Evolutionary conservation across 2,113 vertebrate genomes (phyloP), one percentile per base, ranked within the genome.

Genomic region (Coreoperca whiteheadi): DNA sequence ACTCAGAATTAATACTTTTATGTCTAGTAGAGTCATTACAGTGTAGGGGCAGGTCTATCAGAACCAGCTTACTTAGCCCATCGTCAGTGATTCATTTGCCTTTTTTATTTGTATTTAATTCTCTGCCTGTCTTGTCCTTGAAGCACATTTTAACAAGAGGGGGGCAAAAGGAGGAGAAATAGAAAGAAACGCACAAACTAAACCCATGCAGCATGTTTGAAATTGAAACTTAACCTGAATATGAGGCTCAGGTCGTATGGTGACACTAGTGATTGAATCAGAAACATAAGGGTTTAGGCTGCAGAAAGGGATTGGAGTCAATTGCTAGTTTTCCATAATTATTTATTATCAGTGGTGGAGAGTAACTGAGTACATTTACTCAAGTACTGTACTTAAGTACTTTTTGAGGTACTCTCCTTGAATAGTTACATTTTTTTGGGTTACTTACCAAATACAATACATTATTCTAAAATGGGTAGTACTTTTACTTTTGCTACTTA

Each of bases 281-380:
- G 18, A 53, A 15, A 61, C 56, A 34, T 12, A 25, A 77, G 8
- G 20, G 23, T 41, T 67, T 11, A 20, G 32, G 34, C 8, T 61
- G 61, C 53, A 81, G 28, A 20, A 9, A 2, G 1, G 9, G 34
- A 32, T 43, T 11, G 2, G 48, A 39, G n/a, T 9, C 5, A 10
- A 37, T 20, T 14, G 46, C 48, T 41, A n/a, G 30, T 64, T 83
- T 66, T 25, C 18, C 46, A 28, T 4, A 12, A 12, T 71, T 34
- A 48, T 88, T 37, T 53, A 74, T 82, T 50, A 56, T n/a, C 1
- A n/a, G 10, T 39, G 18, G 59, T 61, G 59, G 20, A 60, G 32
- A 32, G 16, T 39, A 20, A 32, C 20, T 48, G 10, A 10, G 8
- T 23, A 39, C 34, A 63, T 63, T 37, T 63, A 63, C 34, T 23